Percentiles rank a stretch among this genome's conserved stretches.
Evolutionary conservation across 2,797 vertebrate species (phyloP).

Genomic region (Molossus molossus): DNA sequence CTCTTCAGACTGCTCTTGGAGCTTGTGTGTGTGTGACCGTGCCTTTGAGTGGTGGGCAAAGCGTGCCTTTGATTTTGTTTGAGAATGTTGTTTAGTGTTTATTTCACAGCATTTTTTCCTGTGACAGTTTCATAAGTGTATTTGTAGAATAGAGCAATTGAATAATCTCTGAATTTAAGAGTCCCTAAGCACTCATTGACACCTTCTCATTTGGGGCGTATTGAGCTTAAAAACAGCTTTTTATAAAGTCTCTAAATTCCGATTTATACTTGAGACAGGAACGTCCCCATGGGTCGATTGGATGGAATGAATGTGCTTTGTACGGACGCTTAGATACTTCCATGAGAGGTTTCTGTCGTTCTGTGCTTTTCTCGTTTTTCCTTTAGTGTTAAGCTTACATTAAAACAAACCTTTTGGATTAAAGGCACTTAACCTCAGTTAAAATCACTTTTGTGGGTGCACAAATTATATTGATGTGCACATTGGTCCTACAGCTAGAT

Average conservation of each 20-base stretch:
- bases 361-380: neutral
- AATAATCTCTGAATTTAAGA: conserved; percentile 70
- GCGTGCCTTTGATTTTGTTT: conserved; percentile 53
- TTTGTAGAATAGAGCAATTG: conserved; percentile 68
- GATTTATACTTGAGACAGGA: neutral
- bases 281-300: neutral
- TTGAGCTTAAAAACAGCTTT: conserved; percentile 74
- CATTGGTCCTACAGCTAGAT: conserved; percentile 56
- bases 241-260: conserved; percentile 80
- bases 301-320: neutral
- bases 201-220: conserved; percentile 68
- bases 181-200: conserved; percentile 70
- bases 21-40: neutral
- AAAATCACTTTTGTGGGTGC: conserved; percentile 49
- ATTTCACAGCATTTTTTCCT: conserved; percentile 55
- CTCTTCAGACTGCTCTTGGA: neutral
- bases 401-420: conserved; percentile 71
- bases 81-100: conserved; percentile 57
- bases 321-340: neutral
- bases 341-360: neutral
- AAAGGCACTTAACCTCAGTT: conserved; percentile 70
- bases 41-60: neutral
- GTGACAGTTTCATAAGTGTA: conserved; percentile 62
- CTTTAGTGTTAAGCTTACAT: conserved; percentile 42
- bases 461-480: conserved; percentile 61